Conservation (phyloP, 2,113 vertebrate species). For the Varanus komodoensis region DNA sequence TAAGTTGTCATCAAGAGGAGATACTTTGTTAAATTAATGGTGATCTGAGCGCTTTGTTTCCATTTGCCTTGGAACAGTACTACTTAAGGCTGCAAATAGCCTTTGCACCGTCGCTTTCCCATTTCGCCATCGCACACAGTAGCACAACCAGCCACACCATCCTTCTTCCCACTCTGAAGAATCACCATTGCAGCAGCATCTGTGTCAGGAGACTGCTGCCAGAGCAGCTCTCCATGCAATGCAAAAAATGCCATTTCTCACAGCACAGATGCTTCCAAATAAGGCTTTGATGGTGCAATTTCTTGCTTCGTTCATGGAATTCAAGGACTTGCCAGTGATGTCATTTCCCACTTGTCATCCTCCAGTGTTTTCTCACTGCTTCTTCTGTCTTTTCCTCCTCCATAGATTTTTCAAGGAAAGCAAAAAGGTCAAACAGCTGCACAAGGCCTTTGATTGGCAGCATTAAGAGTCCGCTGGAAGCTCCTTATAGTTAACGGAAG, state of each 20-base stretch:
- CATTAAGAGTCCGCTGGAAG: too few relatives aligned
- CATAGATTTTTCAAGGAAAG: too few relatives aligned
- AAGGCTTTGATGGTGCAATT: too few relatives aligned
- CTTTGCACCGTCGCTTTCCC: not conserved
- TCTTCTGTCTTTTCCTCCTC: too few relatives aligned
- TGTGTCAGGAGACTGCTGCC: not conserved
- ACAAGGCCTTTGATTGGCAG: too few relatives aligned
- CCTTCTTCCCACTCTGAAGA: not conserved
- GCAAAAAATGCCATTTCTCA: not conserved
- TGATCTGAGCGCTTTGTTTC: not conserved
- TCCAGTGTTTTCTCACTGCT: too few relatives aligned
- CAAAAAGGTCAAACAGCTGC: too few relatives aligned
- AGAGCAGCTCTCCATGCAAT: not conserved
- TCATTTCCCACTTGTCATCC: too few relatives aligned
- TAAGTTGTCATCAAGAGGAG: slow-evolving; percentile 10
- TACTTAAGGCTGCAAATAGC: not conserved
- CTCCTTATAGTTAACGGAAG: not conserved
- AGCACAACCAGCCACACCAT: not conserved
- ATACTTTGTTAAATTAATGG: slow-evolving; percentile 13
- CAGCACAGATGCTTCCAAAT: too few relatives aligned
- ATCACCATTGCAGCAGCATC: not conserved
- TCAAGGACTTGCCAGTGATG: too few relatives aligned
- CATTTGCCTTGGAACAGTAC: not conserved
- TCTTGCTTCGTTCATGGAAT: too few relatives aligned
- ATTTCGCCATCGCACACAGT: too few relatives aligned